phyloP scores from a whole-genome alignment of 2,797 vertebrate genomes.

The Channallabes apus region DNA sequence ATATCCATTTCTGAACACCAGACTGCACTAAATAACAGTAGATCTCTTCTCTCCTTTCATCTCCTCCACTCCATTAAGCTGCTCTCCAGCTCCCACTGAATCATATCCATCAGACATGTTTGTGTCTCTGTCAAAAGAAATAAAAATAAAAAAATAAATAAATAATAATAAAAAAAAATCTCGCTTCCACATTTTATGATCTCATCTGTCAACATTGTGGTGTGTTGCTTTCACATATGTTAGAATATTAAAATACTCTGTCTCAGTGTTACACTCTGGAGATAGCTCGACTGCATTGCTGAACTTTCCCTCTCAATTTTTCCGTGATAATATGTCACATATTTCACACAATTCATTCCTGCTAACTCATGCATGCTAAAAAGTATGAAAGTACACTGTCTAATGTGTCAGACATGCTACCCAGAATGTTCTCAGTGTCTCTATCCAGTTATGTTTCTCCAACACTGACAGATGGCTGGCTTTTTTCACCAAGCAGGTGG shows the following conservation, averaged over 20 bases:
- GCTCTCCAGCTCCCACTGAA: background rate
- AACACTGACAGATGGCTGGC: background rate
- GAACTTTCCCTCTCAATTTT: background rate
- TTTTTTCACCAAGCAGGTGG: background rate
- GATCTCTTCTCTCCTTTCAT: background rate
- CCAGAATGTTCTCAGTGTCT: background rate
- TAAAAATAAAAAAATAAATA: background rate
- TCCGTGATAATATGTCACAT: background rate
- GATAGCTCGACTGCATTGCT: slow-evolving; percentile 1
- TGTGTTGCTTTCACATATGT: slow-evolving; percentile 1
- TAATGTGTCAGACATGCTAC: background rate
- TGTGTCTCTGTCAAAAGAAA: background rate
- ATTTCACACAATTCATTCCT: slow-evolving; percentile 3
- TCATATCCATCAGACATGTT: background rate
- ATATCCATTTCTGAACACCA: background rate
- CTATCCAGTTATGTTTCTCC: background rate
- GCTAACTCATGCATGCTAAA: background rate
- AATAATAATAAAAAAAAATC: background rate
- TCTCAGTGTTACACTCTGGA: background rate
- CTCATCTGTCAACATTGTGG: background rate
- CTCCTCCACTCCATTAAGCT: background rate
- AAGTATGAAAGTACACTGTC: background rate
- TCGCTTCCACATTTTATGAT: background rate
- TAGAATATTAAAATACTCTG: slow-evolving; percentile 20
- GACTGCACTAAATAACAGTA: background rate